phyloP scores from a whole-genome alignment of 2,797 vertebrate genomes.

The Myotis vivesi region DNA sequence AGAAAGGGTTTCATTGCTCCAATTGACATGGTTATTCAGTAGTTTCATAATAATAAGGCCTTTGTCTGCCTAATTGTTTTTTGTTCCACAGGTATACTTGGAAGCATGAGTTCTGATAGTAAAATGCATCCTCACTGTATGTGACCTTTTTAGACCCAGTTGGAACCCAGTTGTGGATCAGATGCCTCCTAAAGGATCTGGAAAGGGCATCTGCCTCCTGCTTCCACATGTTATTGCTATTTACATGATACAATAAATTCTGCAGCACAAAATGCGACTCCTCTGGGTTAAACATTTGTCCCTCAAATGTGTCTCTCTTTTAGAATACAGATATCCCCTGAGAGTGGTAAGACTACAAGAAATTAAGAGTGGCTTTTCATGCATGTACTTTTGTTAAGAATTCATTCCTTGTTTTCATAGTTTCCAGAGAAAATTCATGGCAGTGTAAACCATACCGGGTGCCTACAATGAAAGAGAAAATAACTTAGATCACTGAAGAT shows the following conservation, averaged over 20 bases:
- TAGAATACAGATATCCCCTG: background rate
- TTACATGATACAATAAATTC: background rate
- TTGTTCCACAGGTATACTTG: background rate
- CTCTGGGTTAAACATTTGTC: background rate
- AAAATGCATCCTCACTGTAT: background rate
- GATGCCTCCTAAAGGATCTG: background rate
- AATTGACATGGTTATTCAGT: background rate
- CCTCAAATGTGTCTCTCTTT: background rate
- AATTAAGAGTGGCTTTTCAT: background rate
- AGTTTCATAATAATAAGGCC: background rate
- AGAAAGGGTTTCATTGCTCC: background rate
- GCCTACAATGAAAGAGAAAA: background rate
- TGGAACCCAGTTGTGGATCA: background rate
- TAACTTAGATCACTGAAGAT: background rate
- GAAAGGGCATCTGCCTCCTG: background rate
- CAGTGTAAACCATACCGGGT: background rate
- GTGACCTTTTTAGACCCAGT: background rate
- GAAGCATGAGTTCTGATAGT: background rate
- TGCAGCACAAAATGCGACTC: background rate
- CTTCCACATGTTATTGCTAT: background rate
- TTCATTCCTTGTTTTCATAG: background rate
- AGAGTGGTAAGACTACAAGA: background rate
- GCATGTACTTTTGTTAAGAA: background rate
- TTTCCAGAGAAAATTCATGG: background rate
- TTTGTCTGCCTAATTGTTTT: background rate